Base-by-base conservation (phyloP, 2,113 vertebrate species). In the Raja brachyura region DNA sequence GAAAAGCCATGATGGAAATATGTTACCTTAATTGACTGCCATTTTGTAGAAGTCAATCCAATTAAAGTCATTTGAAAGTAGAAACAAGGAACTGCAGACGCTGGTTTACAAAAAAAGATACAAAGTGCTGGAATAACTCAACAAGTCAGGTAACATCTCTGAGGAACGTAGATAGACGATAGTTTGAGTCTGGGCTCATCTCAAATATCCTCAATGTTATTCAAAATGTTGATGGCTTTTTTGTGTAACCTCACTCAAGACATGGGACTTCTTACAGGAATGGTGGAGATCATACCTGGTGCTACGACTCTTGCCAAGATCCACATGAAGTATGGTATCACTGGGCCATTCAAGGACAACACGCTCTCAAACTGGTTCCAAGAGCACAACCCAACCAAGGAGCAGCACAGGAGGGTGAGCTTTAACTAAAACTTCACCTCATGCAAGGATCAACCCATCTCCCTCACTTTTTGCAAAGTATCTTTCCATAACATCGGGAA, bases 201-300 rank as follows among this genome's bases (percentile, higher is more conserved):
- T 48, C 39, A 48, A 0, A 48, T 48, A 48, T 48, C 39, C 39
- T 48, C 39, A 48, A 48, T 48, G 39, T 48, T 48, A 48, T 83
- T 56, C 77, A 79, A 48, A 22, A 85, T n/a, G 25, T 85, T 4
- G 20, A 59, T 14, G 25, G 25, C 81, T 5, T 85, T 31, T 88
- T n/a, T 11, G 28, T n/a, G 56, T 56, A n/a, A 28, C 56, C 61
- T 31, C 83, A 88, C 59, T 88, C 59, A 88, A 63, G 11, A 14
- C 63, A 16, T 31, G 39, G 28, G 28, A 66, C 0, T 93, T 85
- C 94, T 90, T 93, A 77, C 93, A 97, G 96, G 97, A 0, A 85
- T 97, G 94, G 93, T 97, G 7, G 95, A 97, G 95, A 96, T 97
- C 95, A 96, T 97, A 70, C 96, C 96, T 25, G 95, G 96, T 94